A percentile compares a stretch with the other conserved stretches of the same genome.
Evolutionary conservation across 2,888 invertebrate species (phyloP).

Genomic region (Ormyrus nitidulus): DNA sequence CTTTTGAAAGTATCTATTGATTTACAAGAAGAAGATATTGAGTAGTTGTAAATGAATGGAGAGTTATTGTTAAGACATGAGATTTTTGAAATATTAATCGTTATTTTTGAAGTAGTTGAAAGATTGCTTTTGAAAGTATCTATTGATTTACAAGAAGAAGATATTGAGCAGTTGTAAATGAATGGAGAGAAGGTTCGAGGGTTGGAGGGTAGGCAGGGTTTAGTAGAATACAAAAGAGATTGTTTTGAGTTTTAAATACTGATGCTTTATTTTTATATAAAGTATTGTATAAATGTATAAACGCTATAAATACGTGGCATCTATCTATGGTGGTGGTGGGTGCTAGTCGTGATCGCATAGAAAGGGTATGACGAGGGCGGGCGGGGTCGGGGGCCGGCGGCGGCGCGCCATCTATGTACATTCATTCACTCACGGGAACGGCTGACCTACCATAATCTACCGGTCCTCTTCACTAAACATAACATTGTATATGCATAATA

Average conservation of each 20-base stretch:
- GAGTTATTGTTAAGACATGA: not conserved
- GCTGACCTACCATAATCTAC: conserved; percentile 75
- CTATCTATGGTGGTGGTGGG: conserved; percentile 73
- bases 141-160: too few relatives aligned
- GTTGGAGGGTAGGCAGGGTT: not conserved
- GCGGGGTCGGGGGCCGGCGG: conserved; percentile 74
- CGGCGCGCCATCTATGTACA: conserved; percentile 76
- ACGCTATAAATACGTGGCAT: conserved; percentile 76
- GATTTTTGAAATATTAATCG: too few relatives aligned
- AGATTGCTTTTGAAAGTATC: too few relatives aligned
- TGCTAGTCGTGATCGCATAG: conserved; percentile 75
- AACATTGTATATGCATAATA: conserved; percentile 65
- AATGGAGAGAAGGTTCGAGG: not conserved
- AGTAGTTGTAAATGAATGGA: too few relatives aligned
- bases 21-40: too few relatives aligned
- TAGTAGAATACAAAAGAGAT: not conserved
- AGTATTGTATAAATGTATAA: conserved; percentile 76
- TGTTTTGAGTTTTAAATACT: conserved; percentile 73
- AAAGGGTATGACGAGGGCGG: conserved; percentile 75
- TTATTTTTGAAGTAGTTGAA: too few relatives aligned
- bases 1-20: too few relatives aligned
- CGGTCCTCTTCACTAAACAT: conserved; percentile 73
- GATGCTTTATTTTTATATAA: conserved; percentile 76
- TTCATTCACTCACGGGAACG: conserved; percentile 72
- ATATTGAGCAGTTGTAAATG: too few relatives aligned